Evolutionary conservation across 2,797 vertebrate genomes (phyloP).

Genomic region (Valencia hispanica): DNA sequence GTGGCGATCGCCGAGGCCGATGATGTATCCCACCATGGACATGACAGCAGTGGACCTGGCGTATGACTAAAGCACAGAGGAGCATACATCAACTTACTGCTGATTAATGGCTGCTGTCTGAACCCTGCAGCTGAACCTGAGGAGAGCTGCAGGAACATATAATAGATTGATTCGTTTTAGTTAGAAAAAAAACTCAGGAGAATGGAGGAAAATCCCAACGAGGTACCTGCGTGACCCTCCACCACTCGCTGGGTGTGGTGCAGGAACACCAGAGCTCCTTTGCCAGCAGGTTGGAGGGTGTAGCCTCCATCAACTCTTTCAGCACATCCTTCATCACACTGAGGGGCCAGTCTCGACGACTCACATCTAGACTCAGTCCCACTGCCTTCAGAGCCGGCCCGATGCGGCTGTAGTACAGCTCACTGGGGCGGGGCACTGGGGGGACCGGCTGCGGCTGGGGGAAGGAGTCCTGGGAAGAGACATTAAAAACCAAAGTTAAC

Average conservation of each 20-base stretch:
- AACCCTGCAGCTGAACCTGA: neutral
- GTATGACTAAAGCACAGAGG: constrained; percentile 83
- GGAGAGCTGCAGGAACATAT: too few relatives aligned
- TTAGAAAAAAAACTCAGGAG: neutral
- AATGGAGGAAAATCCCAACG: neutral
- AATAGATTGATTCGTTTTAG: neutral
- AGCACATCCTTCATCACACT: constrained; percentile 96
- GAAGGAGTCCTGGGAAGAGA: constrained; percentile 87
- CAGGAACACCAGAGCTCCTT: constrained; percentile 99
- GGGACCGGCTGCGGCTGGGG: constrained; percentile 89
- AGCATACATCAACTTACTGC: neutral
- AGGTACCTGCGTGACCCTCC: constrained; percentile 95
- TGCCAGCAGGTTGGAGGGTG: constrained; percentile 95
- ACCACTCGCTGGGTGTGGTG: constrained; percentile 96
- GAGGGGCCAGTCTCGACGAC: constrained; percentile 95
- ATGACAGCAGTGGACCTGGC: constrained; percentile 98
- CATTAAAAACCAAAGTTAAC: neutral
- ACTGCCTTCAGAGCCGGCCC: constrained; percentile 93
- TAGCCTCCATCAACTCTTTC: constrained; percentile 95
- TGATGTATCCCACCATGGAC: constrained; percentile 99
- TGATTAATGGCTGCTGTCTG: neutral
- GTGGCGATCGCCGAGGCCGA: constrained; percentile 97
- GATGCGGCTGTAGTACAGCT: constrained; percentile 98
- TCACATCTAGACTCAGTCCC: constrained; percentile 93
- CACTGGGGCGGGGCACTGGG: constrained; percentile 95